Evolutionary conservation across 2,113 vertebrate genomes (phyloP).

Genomic region (Syngnathus typhle): DNA sequence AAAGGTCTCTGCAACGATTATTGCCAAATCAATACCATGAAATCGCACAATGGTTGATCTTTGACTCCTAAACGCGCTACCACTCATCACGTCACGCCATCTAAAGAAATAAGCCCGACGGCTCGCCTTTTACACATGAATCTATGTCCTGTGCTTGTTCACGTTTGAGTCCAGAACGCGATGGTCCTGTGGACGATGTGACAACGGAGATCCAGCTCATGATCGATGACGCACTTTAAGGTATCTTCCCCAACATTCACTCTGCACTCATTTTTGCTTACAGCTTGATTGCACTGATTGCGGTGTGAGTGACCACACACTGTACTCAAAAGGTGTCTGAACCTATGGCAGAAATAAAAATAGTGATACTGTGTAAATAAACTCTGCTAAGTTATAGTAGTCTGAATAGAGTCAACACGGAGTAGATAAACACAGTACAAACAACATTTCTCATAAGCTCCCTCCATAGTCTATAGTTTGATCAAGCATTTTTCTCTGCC

Average conservation of each 20-base stretch:
- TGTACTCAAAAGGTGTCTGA: slow-evolving; percentile 54
- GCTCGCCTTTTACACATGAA: slow-evolving; percentile 24
- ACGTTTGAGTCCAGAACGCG: slow-evolving; percentile 24
- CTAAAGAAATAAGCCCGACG: slow-evolving; percentile 4
- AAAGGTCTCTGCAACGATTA: slow-evolving; percentile 34
- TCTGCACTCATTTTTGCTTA: slow-evolving; percentile 58
- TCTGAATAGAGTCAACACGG: slow-evolving; percentile 70
- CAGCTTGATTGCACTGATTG: slow-evolving; percentile 67
- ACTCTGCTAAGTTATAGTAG: slow-evolving; percentile 94
- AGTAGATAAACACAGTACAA: slow-evolving; percentile 55
- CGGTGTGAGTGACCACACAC: slow-evolving; percentile 72
- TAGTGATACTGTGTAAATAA: slow-evolving; percentile 87
- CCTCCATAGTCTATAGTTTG: slow-evolving; percentile 49
- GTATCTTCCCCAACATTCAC: slow-evolving; percentile 46
- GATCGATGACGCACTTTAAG: slow-evolving; percentile 24
- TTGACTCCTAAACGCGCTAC: slow-evolving; percentile 21
- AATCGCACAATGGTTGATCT: slow-evolving; percentile 46
- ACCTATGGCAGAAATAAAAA: slow-evolving; percentile 79
- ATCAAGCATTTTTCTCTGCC: slow-evolving; percentile 77
- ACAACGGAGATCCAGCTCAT: slow-evolving; percentile 26
- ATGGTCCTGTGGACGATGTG: slow-evolving; percentile 18
- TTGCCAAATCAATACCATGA: slow-evolving; percentile 25
- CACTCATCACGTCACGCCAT: slow-evolving; percentile 8
- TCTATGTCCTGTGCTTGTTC: slow-evolving; percentile 44
- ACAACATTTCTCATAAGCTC: slow-evolving; percentile 29